Base-by-base conservation (phyloP, 2,888 invertebrate species). In the Malthinus seriepunctatus region DNA sequence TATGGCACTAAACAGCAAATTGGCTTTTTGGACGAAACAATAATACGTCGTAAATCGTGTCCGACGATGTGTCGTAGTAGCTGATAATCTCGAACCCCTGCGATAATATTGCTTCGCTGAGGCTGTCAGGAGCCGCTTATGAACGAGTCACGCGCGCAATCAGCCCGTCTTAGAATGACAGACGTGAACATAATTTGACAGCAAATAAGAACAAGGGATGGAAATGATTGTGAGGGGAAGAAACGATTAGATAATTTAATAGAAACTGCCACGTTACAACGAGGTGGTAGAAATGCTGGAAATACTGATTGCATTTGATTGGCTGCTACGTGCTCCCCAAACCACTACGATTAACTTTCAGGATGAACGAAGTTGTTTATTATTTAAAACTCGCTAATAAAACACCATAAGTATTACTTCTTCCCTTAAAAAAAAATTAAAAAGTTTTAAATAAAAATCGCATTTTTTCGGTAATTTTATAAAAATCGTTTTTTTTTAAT, bases 101-200 rank as follows among this genome's bases (percentile, higher is more conserved):
- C 54, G 62, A 63, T 66, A 65, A 42, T 42, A 42, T 42, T 42
- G 39, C 39, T 10, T 56, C 62, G 63, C 62, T 53, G 59, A 62
- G 52, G 52, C 58, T 59, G 65, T 62, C 63, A 59, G 60, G 56
- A 54, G 58, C 63, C 67, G 67, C 69, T 69, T 67, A 66, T 68
- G 68, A 70, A 66, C 59, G 60, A 73, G 75, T 76, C 77, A 76
- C 76, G 77, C 75, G 76, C 75, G 71, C 70, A 69, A 70, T 70
- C 70, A 71, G 72, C 73, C 73, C 73, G 71, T 68, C 71, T 70
- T 68, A 71, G 75, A 76, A 77, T 77, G 78, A 76, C 78, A 77
- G 77, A 76, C 76, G 74, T 71, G 76, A 76, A 78, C 76, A 77
- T 77, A 78, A 78, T 78, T 78, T 78, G 77, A 78, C 78, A 77